These are phyloP conservation scores for Bathynomus jamesi DNA, from an alignment of 1,140 invertebrate genomes.

Conservation along the genomic window DNA sequence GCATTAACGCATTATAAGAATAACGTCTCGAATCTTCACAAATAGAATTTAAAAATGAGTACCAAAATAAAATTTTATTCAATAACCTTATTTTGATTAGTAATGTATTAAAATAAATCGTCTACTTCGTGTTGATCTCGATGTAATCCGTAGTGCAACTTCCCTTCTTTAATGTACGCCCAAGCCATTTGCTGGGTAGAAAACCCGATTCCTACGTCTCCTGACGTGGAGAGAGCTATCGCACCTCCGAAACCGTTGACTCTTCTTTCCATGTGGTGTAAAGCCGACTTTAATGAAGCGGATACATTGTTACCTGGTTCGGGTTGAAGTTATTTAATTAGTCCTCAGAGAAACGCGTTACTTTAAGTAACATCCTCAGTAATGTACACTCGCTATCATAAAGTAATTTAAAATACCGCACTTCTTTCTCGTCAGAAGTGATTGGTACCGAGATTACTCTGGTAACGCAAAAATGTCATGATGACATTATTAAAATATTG, in stretches of 20 bases:
- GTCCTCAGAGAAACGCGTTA: neutral
- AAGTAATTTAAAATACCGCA: neutral
- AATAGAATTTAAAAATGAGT: too few species aligned
- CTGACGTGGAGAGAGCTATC: neutral
- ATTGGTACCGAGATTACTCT: neutral
- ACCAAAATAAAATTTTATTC: too few species aligned
- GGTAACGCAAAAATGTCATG: neutral
- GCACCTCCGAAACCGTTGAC: slow-evolving; percentile 3
- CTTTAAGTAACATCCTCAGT: neutral
- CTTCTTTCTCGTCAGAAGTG: neutral
- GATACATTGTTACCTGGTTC: neutral
- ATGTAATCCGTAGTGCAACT: slow-evolving; percentile 13
- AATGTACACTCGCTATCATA: neutral
- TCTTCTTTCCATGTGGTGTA: neutral
- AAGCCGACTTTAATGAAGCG: neutral
- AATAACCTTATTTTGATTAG: too few species aligned
- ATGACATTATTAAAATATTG: too few species aligned
- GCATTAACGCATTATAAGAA: too few species aligned
- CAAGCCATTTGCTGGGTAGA: slow-evolving; percentile 12
- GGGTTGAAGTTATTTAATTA: neutral
- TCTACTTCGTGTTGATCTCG: too few species aligned
- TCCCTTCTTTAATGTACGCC: slow-evolving; percentile 7
- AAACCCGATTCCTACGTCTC: slow-evolving; percentile 1
- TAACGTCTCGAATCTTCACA: too few species aligned
- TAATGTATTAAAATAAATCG: too few species aligned